Percentiles rank a stretch among this genome's conserved stretches.
phyloP scores from a whole-genome alignment of 1,140 invertebrate species.

The Dreissena rostriformis region DNA sequence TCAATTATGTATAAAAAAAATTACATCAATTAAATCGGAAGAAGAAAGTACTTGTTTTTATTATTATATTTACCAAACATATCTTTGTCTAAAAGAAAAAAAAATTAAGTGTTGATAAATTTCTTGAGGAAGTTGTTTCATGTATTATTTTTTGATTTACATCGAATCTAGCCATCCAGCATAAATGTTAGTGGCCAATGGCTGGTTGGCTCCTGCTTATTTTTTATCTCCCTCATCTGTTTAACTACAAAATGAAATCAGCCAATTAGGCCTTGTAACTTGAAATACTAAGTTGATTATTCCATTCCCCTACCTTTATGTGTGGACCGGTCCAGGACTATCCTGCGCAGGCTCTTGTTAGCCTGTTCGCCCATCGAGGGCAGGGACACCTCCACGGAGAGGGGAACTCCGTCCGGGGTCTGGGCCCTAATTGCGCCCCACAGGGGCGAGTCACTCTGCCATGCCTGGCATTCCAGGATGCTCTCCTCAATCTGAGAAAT shows the following conservation, averaged over 20 bases:
- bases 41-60: no score
- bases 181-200: no score
- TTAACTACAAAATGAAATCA: not conserved
- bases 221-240: no score
- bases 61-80: no score
- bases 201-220: no score
- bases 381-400: constrained; percentile 78
- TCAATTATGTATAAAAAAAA: no score
- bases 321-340: constrained; percentile 36
- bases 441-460: constrained; percentile 92
- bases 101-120: no score
- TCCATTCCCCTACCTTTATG: constrained; percentile 4
- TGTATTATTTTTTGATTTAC: no score
- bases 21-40: no score
- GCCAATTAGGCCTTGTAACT: not conserved
- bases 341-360: constrained; percentile 29
- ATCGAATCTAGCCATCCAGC: no score
- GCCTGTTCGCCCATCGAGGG: not conserved
- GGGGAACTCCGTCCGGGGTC: constrained; percentile 71
- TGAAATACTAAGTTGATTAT: not conserved
- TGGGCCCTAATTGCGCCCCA: constrained; percentile 86
- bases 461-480: constrained; percentile 96
- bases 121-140: no score
- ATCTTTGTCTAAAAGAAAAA: no score
- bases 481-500: constrained; percentile 93